phyloP scores from a whole-genome alignment of 2,888 invertebrate genomes.

The Heliconius cydno region DNA sequence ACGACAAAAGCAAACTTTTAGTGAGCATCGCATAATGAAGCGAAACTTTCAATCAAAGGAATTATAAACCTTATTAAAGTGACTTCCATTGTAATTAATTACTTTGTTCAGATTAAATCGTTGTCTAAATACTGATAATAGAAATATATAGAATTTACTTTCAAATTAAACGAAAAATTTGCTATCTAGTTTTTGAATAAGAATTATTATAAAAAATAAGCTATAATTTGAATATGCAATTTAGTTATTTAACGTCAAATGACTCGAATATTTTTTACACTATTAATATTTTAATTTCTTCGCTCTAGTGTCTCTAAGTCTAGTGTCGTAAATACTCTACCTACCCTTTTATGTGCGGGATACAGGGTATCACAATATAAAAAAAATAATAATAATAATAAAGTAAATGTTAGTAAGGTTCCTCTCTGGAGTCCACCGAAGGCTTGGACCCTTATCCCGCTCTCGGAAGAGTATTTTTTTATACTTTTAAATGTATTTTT shows the following conservation, averaged over 20 bases:
- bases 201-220: neutral
- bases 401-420: too few relatives aligned
- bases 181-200: too few relatives aligned
- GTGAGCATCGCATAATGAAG: conserved; percentile 34
- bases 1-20: conserved; percentile 33
- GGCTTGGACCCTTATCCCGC: too few relatives aligned
- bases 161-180: neutral
- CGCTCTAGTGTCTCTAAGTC: too few relatives aligned
- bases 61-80: conserved; percentile 35
- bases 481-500: too few relatives aligned
- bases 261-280: neutral
- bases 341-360: too few relatives aligned
- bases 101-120: conserved; percentile 8
- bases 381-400: too few relatives aligned
- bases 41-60: conserved; percentile 35
- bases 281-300: neutral
- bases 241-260: neutral
- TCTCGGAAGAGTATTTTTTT: too few relatives aligned
- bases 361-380: too few relatives aligned
- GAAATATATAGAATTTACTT: neutral
- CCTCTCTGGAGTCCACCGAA: too few relatives aligned
- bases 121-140: neutral
- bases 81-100: conserved; percentile 24
- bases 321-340: too few relatives aligned
- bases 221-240: neutral